These are phyloP conservation scores for Oikopleura albicans DNA, from an alignment of 23 tunicate species.

Conservation along the genomic window DNA sequence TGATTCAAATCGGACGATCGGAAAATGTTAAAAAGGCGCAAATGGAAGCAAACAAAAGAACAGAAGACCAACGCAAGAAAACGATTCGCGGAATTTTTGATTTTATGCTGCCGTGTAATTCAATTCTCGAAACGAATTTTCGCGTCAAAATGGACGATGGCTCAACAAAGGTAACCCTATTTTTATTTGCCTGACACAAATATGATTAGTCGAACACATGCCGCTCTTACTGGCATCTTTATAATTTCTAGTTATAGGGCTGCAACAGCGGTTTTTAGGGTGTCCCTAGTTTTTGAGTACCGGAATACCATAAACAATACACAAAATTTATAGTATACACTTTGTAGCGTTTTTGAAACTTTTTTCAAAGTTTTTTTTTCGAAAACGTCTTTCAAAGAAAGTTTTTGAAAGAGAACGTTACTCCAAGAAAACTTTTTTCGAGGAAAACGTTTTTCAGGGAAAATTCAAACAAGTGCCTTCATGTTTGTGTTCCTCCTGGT, in stretches of 20 bases:
- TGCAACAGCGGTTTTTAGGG: no score
- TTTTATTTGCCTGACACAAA: no score
- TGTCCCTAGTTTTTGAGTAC: no score
- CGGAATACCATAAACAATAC: no score
- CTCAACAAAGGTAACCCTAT: background rate
- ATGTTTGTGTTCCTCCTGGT: no score
- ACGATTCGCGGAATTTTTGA: background rate
- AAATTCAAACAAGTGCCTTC: no score
- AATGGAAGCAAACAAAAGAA: background rate
- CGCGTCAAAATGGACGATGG: constrained; percentile 8
- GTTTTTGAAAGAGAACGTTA: background rate
- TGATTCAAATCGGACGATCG: background rate
- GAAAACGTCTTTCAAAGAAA: background rate
- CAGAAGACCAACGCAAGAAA: background rate
- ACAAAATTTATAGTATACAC: no score
- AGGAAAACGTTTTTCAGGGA: background rate
- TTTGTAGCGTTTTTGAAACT: no score
- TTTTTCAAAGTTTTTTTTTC: background rate
- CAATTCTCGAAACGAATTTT: constrained; percentile 1
- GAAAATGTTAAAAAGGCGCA: background rate
- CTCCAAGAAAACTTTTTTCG: background rate
- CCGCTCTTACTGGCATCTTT: no score
- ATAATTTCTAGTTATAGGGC: no score
- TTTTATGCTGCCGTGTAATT: background rate
- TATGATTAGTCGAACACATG: no score